Evolutionary conservation across 2,888 invertebrate genomes (phyloP).

Genomic region (Xestoiulus laeticollis): DNA sequence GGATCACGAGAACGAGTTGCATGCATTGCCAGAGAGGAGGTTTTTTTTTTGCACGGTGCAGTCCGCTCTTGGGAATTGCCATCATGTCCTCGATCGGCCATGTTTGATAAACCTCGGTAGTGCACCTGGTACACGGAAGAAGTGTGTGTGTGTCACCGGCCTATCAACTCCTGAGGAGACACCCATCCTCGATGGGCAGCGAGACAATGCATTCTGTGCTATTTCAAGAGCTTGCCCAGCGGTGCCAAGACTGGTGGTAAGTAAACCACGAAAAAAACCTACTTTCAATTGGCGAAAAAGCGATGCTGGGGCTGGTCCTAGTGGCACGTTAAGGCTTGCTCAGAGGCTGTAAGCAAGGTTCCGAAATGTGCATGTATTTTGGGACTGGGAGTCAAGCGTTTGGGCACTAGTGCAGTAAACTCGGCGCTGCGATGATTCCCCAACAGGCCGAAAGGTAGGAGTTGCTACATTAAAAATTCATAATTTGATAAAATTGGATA

Average conservation of each 20-base stretch:
- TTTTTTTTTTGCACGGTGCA: not conserved
- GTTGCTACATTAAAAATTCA: too few species aligned
- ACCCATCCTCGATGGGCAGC: not conserved
- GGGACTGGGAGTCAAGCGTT: too few species aligned
- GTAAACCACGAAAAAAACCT: not conserved
- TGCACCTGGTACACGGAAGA: not conserved
- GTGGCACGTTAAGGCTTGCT: too few species aligned
- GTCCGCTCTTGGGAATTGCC: not conserved
- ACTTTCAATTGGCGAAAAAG: too few species aligned
- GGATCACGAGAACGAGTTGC: not conserved
- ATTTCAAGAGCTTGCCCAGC: conserved; percentile 54
- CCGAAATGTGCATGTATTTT: too few species aligned
- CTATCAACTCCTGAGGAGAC: not conserved
- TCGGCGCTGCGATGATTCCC: too few species aligned
- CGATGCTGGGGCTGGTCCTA: too few species aligned
- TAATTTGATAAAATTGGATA: too few species aligned
- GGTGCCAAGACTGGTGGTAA: conserved; percentile 56
- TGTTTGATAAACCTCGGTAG: not conserved
- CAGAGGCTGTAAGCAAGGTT: too few species aligned
- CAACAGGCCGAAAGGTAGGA: too few species aligned
- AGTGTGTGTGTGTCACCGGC: not conserved
- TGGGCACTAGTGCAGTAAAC: too few species aligned
- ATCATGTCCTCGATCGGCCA: not conserved
- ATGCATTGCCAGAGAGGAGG: not conserved
- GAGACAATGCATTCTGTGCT: conserved; percentile 53